Evolutionary conservation across 2,888 invertebrate species (phyloP), one percentile per base, ranked within the genome.

Genomic region (Standfussiana lucernea): DNA sequence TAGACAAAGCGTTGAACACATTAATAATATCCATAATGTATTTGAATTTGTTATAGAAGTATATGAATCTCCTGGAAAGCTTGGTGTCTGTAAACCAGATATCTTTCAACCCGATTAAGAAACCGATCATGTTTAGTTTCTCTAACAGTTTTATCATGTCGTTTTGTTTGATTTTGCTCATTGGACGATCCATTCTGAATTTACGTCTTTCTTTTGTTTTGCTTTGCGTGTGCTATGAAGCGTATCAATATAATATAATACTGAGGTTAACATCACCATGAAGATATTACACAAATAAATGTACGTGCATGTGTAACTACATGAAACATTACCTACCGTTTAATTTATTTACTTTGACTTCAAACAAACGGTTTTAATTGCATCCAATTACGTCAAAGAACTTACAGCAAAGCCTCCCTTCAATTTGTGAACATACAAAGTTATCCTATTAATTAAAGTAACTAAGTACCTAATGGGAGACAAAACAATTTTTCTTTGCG

Each of bases 1-100:
- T 21, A 0, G 53, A 61, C 10, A 82, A 3, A 15, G 8, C 6
- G 11, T 35, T 68, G 7, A 40, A 15, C 1, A 79, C 1, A 32
- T 61, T 56, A 1, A 72, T 8, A 32, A 83, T 11, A 4, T 71
- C 1, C 5, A 66, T 45, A 8, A 80, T 11, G 37, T 67, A 42
- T 15, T 32, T 1, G 35, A 79, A 5, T 42, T 53, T 83, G 1
- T 13, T 79, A 18, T n/a, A 79, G 15, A 77, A n/a, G 21, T 59
- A 28, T 24, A 81, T 68, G 15, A 81, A 83, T 40, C 35, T 72
- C 10, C 59, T 18, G 28, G 81, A 45, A 24, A 83, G 5, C 13
- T 53, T 64, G 4, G 65, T n/a, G 5, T 81, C 83, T 24, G 45
- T 45, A 5, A 81, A 45, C 81, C 83, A 81, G 50, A 79, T 40